Base-by-base conservation (phyloP, 2,888 invertebrate genomes). In the Odontothrips loti region DNA sequence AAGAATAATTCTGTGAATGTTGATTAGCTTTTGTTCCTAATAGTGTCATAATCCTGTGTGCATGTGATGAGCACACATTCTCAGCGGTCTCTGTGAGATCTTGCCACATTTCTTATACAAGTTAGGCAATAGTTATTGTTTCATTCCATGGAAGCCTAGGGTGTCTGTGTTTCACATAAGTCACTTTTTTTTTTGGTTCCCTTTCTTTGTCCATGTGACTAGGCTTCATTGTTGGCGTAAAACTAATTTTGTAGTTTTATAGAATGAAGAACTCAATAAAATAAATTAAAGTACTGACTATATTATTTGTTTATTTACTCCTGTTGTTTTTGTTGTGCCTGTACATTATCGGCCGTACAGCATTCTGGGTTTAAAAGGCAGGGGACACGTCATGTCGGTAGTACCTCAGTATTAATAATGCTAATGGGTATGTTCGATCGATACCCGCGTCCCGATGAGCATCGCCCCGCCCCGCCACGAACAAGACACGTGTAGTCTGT, bases 191-290 rank as follows among this genome's bases (percentile, higher is more conserved):
- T n/a, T 68, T 68, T 68, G 17, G 23, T 27, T 75, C 68, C 68
- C 34, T 58, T 11, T 58, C 20, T 58, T 58, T 58, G 17, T 58
- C 15, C 10, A 4, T 58, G 17, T 58, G 58, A 20, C 58, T 58
- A 27, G 27, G 68, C 68, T 75, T 75, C 23, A 12, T 75, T 75
- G 68, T 27, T 75, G 68, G 23, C 10, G 68, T 75, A 75, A 75
- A 75, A 75, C 68, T 75, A 75, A 75, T 75, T 75, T 75, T 75
- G 68, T 75, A 75, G 68, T 80, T 80, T 80, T 80, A 47, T 80
- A 82, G 79, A 80, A 79, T 23, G 47, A 79, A 80, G 47, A 51
- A 23, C 34, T 80, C 47, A 79, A 82, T 80, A 82, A 80, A 80
- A 51, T 63, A 15, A 68, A 29, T 51, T 78, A 80, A 43, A 43